Evolutionary conservation across 2,113 vertebrate species (phyloP).

Genomic region (Microcebus griseorufus): DNA sequence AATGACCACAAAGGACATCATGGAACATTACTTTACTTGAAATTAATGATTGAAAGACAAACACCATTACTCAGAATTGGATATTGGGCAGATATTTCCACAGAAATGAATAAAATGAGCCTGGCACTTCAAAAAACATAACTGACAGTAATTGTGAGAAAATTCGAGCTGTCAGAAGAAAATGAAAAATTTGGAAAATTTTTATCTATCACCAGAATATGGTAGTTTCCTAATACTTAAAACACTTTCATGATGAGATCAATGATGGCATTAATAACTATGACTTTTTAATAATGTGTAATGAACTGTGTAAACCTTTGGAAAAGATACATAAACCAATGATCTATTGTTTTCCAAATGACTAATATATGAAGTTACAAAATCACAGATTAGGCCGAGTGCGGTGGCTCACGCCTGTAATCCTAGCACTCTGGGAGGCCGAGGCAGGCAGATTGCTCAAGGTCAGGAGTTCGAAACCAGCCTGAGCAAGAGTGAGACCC

Average conservation of each 20-base stretch:
- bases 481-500: no score
- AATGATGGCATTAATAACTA: not conserved
- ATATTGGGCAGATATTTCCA: not conserved
- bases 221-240: constrained; percentile 12
- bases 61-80: not conserved
- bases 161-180: constrained; percentile 42
- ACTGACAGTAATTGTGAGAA: not conserved
- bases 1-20: not conserved
- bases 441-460: no score
- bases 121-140: not conserved
- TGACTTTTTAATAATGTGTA: not conserved
- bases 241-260: constrained; percentile 11
- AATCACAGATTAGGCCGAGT: not conserved
- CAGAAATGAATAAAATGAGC: constrained; percentile 4
- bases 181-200: constrained; percentile 3
- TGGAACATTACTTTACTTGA: constrained; percentile 26
- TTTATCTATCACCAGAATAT: not conserved
- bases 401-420: no score
- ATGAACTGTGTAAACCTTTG: constrained; percentile 11
- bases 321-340: not conserved
- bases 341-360: not conserved
- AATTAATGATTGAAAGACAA: not conserved
- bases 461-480: no score
- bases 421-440: no score
- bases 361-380: not conserved